These are phyloP conservation scores for Dusona sp. DNA, from an alignment of 2,888 invertebrate species.

Conservation along the genomic window DNA sequence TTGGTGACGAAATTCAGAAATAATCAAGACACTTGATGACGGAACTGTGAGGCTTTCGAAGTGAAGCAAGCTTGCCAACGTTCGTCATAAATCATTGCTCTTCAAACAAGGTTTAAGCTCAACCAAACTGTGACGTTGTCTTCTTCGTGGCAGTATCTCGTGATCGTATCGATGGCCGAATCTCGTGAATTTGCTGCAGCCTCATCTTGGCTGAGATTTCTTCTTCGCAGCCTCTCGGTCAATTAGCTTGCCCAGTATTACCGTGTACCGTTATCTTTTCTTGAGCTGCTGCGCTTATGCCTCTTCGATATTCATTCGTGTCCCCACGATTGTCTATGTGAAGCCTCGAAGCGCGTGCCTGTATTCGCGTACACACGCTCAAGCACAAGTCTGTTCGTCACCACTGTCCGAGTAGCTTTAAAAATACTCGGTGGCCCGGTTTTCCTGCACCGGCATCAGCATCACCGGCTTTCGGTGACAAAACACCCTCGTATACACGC, in stretches of 20 bases:
- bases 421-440: conserved; percentile 77
- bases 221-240: conserved; percentile 27
- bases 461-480: conserved; percentile 69
- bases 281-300: conserved; percentile 10
- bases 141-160: neutral
- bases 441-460: conserved; percentile 68
- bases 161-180: conserved; percentile 33
- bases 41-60: neutral
- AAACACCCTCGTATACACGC: conserved; percentile 59
- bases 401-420: conserved; percentile 69
- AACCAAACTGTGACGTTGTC: neutral
- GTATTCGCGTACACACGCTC: conserved; percentile 32
- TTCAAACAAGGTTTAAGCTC: conserved; percentile 15
- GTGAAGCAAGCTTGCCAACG: conserved; percentile 12
- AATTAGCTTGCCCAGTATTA: conserved; percentile 24
- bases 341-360: neutral
- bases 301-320: conserved; percentile 45
- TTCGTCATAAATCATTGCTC: conserved; percentile 43
- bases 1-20: conserved; percentile 1
- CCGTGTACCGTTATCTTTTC: conserved; percentile 39
- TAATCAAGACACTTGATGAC: neutral
- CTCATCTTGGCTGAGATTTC: conserved; percentile 32
- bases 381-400: conserved; percentile 15
- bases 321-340: conserved; percentile 35
- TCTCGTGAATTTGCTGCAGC: conserved; percentile 1